Conservation (phyloP, 2,797 vertebrate genomes). For the Cynodonichthys magdalenae region DNA sequence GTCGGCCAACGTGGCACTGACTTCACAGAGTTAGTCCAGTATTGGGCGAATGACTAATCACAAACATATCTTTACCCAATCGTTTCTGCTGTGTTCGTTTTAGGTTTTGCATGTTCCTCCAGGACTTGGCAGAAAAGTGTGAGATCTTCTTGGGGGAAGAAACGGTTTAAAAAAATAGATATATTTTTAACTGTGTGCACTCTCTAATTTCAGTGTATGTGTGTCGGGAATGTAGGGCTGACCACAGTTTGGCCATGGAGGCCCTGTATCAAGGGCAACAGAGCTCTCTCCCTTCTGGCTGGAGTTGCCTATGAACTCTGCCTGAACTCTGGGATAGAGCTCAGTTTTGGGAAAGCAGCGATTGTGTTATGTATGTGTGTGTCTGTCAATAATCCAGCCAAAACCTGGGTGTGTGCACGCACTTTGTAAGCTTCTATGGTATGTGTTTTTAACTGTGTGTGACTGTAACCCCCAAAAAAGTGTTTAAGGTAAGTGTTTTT, state of each 20-base stretch:
- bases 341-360: slow-evolving; percentile 22
- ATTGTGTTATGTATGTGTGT: slow-evolving; percentile 21
- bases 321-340: slow-evolving; percentile 58
- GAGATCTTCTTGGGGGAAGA: slow-evolving; percentile 61
- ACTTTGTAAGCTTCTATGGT: slow-evolving; percentile 24
- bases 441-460: slow-evolving; percentile 24
- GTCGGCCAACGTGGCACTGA: slow-evolving; percentile 51
- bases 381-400: slow-evolving; percentile 25
- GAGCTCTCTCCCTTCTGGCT: slow-evolving; percentile 53
- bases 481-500: slow-evolving; percentile 38
- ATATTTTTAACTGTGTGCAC: slow-evolving; percentile 75
- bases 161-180: slow-evolving; percentile 32
- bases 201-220: slow-evolving; percentile 77
- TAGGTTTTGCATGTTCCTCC: slow-evolving; percentile 61
- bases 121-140: slow-evolving; percentile 64
- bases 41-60: slow-evolving; percentile 59
- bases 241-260: slow-evolving; percentile 71
- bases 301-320: slow-evolving; percentile 61
- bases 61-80: slow-evolving; percentile 56
- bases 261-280: slow-evolving; percentile 62
- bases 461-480: slow-evolving; percentile 9
- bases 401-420: slow-evolving; percentile 47
- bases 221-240: slow-evolving; percentile 65
- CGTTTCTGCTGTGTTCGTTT: slow-evolving; percentile 46
- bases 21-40: slow-evolving; percentile 37